Evolutionary conservation across 2,888 invertebrate genomes (phyloP).

Genomic region (Polymixis lichenea): DNA sequence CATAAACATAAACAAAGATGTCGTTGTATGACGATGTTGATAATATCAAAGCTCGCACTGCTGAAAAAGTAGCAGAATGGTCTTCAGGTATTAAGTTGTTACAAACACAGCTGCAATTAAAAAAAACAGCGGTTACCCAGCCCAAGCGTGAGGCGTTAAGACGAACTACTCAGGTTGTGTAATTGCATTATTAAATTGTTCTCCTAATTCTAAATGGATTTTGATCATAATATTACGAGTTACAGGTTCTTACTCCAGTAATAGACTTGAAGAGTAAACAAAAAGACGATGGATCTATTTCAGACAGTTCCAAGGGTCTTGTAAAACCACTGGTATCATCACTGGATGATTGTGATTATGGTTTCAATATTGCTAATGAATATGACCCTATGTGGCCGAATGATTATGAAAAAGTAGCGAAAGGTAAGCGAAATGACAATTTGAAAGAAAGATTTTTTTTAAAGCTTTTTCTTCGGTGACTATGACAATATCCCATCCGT

Average conservation of each 20-base stretch:
- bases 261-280: slow-evolving; percentile 93
- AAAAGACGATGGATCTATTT: slow-evolving; percentile 89
- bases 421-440: slow-evolving; percentile 87
- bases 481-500: too few species aligned
- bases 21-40: slow-evolving; percentile 98
- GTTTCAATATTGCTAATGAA: slow-evolving; percentile 98
- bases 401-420: slow-evolving; percentile 99
- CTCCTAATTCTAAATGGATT: not conserved
- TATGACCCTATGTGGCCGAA: slow-evolving; percentile 99
- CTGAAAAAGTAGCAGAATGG: slow-evolving; percentile 97
- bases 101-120: slow-evolving; percentile 97
- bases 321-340: slow-evolving; percentile 79
- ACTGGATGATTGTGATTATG: slow-evolving; percentile 91
- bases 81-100: slow-evolving; percentile 97
- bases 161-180: slow-evolving; percentile 91
- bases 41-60: slow-evolving; percentile 93
- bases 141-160: slow-evolving; percentile 94
- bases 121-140: slow-evolving; percentile 96
- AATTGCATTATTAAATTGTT: not conserved
- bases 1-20: slow-evolving; percentile 88
- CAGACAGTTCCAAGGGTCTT: slow-evolving; percentile 79
- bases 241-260: slow-evolving; percentile 93
- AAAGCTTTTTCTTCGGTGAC: too few species aligned
- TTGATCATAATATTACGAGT: not conserved
- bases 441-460: not conserved